These are phyloP conservation scores for Taeniopygia guttata DNA, from an alignment of 2,797 vertebrate genomes.

Conservation along the genomic window DNA sequence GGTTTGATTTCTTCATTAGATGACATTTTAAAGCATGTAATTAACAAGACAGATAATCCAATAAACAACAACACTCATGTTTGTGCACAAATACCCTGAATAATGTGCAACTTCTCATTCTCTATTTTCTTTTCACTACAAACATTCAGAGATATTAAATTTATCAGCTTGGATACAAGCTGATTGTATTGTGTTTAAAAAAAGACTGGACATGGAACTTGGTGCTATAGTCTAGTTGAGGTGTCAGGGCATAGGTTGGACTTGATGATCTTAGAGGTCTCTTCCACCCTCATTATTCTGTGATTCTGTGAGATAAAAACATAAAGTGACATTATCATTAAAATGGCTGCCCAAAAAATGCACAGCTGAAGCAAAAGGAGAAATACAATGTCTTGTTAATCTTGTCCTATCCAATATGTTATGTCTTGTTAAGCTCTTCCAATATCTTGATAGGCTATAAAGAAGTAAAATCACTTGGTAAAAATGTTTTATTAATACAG, in stretches of 20 bases:
- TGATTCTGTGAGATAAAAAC: background rate
- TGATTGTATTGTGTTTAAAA: no score
- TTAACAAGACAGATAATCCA: background rate
- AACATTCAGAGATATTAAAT: background rate
- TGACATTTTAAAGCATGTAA: background rate
- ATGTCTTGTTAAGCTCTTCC: background rate
- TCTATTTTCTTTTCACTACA: background rate
- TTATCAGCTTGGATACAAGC: no score
- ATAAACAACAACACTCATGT: background rate
- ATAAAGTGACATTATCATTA: background rate
- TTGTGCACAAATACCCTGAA: background rate
- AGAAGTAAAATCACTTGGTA: background rate
- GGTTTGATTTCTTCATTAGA: background rate
- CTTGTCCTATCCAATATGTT: background rate
- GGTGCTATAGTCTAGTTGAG: no score
- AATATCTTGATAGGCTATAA: background rate
- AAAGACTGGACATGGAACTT: no score
- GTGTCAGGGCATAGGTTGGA: no score
- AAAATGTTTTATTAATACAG: background rate
- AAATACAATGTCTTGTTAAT: background rate
- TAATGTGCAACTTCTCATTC: background rate
- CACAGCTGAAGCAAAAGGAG: background rate
- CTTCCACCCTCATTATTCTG: no score
- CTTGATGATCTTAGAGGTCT: no score
- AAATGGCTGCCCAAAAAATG: background rate